Percentiles rank a stretch among this genome's conserved stretches.
Conservation (phyloP, 2,113 vertebrate genomes). For the Vidua chalybeata region DNA sequence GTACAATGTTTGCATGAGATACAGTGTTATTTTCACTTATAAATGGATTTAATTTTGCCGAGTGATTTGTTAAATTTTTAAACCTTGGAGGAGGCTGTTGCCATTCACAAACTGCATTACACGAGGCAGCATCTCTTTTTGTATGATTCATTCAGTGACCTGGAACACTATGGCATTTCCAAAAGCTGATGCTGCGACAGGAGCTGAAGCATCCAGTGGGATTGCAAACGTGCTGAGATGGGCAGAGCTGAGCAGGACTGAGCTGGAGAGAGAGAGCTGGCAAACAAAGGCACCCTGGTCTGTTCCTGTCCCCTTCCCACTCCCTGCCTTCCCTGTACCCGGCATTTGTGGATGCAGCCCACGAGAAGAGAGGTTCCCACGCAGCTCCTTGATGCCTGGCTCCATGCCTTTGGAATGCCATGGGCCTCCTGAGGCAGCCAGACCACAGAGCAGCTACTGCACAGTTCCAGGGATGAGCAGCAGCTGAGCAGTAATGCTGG, state of each 20-base stretch:
- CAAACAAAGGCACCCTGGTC: not conserved
- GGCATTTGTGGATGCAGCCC: not conserved
- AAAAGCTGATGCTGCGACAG: not conserved
- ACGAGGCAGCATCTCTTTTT: not conserved
- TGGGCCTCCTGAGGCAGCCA: not conserved
- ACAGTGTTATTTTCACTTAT: not conserved
- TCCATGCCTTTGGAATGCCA: fast-evolving
- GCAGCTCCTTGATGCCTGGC: fast-evolving
- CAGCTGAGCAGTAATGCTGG: not conserved
- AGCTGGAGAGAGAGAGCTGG: not conserved
- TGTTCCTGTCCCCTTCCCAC: not conserved
- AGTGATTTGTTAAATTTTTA: not conserved
- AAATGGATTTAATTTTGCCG: constrained; percentile 9
- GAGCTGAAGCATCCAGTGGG: not conserved
- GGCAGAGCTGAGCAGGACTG: not conserved
- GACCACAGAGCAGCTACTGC: not conserved
- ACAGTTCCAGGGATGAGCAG: not conserved
- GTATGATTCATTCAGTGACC: not conserved
- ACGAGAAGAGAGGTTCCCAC: not conserved
- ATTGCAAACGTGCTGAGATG: not conserved
- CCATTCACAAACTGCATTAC: not conserved
- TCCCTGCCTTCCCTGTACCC: not conserved
- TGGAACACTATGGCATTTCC: not conserved
- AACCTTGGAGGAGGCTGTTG: not conserved
- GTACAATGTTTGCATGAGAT: not conserved